These are phyloP conservation scores for Empidonax traillii DNA, from an alignment of 2,113 vertebrate species.

Conservation along the genomic window DNA sequence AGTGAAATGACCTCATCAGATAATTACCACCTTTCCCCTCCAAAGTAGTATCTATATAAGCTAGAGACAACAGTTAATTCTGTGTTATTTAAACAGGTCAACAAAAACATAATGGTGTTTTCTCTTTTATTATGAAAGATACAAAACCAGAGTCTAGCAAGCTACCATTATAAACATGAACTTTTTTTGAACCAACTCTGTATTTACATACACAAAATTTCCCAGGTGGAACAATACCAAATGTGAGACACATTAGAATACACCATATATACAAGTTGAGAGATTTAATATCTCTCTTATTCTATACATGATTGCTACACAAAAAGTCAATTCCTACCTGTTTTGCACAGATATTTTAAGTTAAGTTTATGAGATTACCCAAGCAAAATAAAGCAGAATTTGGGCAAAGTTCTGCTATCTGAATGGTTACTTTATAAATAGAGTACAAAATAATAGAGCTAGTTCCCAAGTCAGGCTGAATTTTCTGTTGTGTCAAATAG, in stretches of 20 bases:
- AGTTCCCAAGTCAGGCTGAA: neutral
- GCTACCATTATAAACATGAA: conserved; percentile 4
- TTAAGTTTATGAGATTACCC: neutral
- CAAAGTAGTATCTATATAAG: neutral
- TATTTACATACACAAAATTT: conserved; percentile 78
- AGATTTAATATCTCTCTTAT: conserved; percentile 30
- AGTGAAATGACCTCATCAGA: neutral
- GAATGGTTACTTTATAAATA: neutral
- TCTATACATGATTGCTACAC: conserved; percentile 21
- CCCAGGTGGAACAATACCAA: conserved; percentile 73
- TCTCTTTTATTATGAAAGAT: conserved; percentile 73
- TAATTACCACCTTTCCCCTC: neutral
- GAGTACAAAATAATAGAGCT: neutral
- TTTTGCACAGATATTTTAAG: conserved; percentile 3
- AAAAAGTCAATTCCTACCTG: neutral
- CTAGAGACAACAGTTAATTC: neutral
- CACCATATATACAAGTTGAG: conserved; percentile 53
- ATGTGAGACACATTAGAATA: conserved; percentile 75
- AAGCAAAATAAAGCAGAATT: neutral
- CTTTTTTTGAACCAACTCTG: conserved; percentile 43
- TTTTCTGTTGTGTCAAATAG: neutral
- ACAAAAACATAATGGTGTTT: neutral
- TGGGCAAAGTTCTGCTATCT: neutral
- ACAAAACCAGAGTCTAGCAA: conserved; percentile 65
- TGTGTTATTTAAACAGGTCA: neutral